Base-by-base conservation (phyloP, 2,113 vertebrate species). In the Malaclemys terrapin region DNA sequence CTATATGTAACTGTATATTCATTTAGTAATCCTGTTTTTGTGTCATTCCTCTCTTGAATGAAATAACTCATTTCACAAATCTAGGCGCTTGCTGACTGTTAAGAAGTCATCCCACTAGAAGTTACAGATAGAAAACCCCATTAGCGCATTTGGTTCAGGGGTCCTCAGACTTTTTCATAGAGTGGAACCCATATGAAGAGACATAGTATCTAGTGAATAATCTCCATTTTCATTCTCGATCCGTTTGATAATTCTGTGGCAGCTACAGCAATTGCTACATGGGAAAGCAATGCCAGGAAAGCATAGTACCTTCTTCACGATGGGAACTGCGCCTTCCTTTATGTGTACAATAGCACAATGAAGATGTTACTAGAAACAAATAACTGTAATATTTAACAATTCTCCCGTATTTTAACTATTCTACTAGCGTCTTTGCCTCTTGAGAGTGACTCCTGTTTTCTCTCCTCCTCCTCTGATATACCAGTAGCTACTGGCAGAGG, bases 221-320 rank as follows among this genome's bases (percentile, higher is more conserved):
- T 35, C 25, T 5, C 38, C 53, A 17, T 82, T 92, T 42, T 79
- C 76, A 85, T 80, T 85, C 9, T 92, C 79, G 78, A 53, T 83
- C 75, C 79, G 22, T 1, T 92, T 1, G 0, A 4, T 88, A 87
- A 93, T 95, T 24, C 90, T 85, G 79, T 91, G 82, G 92, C 50
- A 95, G 91, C 92, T 88, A 47, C 25, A 84, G 72, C 24, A 93
- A 92, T 81, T 97, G 85, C 95, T 96, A 91, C 80, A 12, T 89
- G 45, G 29, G 53, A 92, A 93, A 91, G 3, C 3, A 90, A 24
- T 89, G 10, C 6, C 22, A 45, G 42, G 72, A 45, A 42, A 75
- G 22, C 9, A 22, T 5, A 24, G 38, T 45, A 75, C 5, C 31
- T 69, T 69, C 59, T 76, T 76, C 72, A 45, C 24, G 35, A 5